These are phyloP conservation scores for Xenopus laevis DNA, from an alignment of 2,113 vertebrate species.

Conservation along the genomic window DNA sequence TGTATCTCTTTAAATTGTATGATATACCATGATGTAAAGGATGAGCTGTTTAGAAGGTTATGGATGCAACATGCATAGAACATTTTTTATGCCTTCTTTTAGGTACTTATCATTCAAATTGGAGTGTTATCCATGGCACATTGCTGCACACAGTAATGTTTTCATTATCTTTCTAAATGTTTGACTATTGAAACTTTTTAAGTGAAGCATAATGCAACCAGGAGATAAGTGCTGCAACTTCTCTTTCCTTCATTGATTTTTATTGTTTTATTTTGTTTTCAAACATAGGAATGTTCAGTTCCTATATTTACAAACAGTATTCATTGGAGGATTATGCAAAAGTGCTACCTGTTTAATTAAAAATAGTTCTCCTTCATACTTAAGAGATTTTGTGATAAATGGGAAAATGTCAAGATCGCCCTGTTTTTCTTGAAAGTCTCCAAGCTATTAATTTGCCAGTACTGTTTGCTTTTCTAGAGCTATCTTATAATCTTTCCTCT, in stretches of 20 bases:
- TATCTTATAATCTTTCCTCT: conserved; percentile 14
- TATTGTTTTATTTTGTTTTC: conserved; percentile 41
- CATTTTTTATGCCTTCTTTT: background rate
- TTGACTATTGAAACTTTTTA: conserved; percentile 23
- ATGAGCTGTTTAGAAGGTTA: too few species aligned
- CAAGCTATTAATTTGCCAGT: conserved; percentile 34
- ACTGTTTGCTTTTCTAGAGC: conserved; percentile 28
- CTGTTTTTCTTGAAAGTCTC: conserved; percentile 28
- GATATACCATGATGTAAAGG: too few species aligned
- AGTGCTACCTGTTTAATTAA: conserved; percentile 42
- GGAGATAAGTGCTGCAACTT: conserved; percentile 21
- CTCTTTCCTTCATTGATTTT: conserved; percentile 33
- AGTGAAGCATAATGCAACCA: conserved; percentile 30
- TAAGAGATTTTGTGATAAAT: conserved; percentile 41
- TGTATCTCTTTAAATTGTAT: too few species aligned
- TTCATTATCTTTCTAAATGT: conserved; percentile 29
- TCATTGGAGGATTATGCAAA: conserved; percentile 39
- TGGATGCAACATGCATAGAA: too few species aligned
- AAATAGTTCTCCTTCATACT: conserved; percentile 38
- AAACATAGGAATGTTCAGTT: conserved; percentile 18
- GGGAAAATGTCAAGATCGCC: conserved; percentile 42
- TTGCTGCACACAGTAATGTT: conserved; percentile 16
- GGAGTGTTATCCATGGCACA: background rate
- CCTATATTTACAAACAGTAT: conserved; percentile 39
- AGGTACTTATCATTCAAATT: conserved; percentile 1